A percentile compares a stretch with the other conserved stretches of the same genome.
These are phyloP conservation scores for Alcedo atthis DNA, from an alignment of 2,797 vertebrate species.

Conservation along the genomic window DNA sequence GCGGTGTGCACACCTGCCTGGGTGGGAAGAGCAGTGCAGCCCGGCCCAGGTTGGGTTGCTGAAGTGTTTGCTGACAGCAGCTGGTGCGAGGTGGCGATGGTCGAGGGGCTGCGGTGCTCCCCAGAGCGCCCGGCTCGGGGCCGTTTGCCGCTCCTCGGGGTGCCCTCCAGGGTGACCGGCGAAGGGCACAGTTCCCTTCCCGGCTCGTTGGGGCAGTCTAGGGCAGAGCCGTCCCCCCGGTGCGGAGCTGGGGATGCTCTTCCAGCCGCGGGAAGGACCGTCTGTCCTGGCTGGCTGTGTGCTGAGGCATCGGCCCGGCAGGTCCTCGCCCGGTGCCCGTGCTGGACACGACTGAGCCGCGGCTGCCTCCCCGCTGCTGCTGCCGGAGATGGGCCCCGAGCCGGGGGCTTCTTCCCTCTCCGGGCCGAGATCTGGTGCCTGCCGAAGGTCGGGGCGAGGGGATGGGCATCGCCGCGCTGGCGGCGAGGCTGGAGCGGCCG, in stretches of 20 bases:
- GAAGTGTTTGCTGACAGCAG: not conserved
- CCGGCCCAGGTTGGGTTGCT: no score
- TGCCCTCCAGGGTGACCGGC: not conserved
- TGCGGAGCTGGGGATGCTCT: not conserved
- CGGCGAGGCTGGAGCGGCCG: not conserved
- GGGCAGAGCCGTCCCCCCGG: rapidly evolving
- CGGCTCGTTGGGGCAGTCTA: rapidly evolving
- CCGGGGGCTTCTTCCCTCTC: not conserved
- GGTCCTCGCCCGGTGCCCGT: not conserved
- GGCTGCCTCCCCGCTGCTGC: not conserved
- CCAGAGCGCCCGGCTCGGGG: not conserved
- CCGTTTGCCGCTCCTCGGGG: not conserved
- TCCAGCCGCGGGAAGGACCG: not conserved
- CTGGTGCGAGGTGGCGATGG: not conserved
- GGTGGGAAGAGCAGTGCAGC: not conserved
- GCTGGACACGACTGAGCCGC: not conserved
- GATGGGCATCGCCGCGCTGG: not conserved
- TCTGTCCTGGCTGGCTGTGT: not conserved
- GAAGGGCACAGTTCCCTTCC: not conserved
- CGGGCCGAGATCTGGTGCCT: not conserved
- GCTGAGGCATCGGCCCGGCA: not conserved
- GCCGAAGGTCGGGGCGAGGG: not conserved
- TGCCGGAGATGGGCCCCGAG: not conserved
- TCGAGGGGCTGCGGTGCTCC: not conserved
- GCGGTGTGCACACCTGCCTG: rapidly evolving